Conservation (phyloP, 2,888 invertebrate species). For the Sesia apiformis region DNA sequence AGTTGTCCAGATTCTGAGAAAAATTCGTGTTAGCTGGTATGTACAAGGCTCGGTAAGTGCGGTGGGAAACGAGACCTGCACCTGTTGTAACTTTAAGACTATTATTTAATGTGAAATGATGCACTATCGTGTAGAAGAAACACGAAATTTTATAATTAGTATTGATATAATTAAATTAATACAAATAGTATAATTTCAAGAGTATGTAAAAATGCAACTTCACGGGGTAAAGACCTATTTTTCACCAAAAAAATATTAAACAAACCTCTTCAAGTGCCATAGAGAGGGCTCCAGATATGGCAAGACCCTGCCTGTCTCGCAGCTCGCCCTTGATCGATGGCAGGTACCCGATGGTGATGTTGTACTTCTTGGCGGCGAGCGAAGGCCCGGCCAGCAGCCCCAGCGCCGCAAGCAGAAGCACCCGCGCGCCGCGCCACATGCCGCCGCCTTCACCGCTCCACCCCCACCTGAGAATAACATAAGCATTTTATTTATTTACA, state of each 20-base stretch:
- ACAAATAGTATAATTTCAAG: too few relatives aligned
- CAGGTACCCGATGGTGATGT: slow-evolving; percentile 88
- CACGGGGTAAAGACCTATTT: too few relatives aligned
- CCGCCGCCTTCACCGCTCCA: slow-evolving; percentile 69
- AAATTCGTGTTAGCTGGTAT: too few relatives aligned
- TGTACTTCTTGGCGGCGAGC: slow-evolving; percentile 55
- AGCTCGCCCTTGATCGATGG: slow-evolving; percentile 86
- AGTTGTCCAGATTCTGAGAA: too few relatives aligned
- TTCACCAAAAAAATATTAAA: not conserved
- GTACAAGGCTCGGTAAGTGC: too few relatives aligned
- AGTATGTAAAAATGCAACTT: too few relatives aligned
- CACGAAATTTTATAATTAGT: too few relatives aligned
- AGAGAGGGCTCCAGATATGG: slow-evolving; percentile 92
- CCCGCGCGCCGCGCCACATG: slow-evolving; percentile 79
- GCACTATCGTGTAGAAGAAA: too few relatives aligned
- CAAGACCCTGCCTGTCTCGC: slow-evolving; percentile 87
- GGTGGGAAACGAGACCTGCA: too few relatives aligned
- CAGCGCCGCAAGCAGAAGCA: slow-evolving; percentile 79
- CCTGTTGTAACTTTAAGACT: too few relatives aligned
- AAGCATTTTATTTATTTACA: not conserved
- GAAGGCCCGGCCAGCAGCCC: slow-evolving; percentile 71
- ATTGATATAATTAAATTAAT: too few relatives aligned
- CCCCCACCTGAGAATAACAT: slow-evolving; percentile 31
- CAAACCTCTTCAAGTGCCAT: slow-evolving; percentile 89
- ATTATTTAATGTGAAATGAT: too few relatives aligned